Percentiles rank a stretch among this genome's conserved stretches.
phyloP scores from a whole-genome alignment of 2,797 vertebrate species.

The Amniataba percoides region DNA sequence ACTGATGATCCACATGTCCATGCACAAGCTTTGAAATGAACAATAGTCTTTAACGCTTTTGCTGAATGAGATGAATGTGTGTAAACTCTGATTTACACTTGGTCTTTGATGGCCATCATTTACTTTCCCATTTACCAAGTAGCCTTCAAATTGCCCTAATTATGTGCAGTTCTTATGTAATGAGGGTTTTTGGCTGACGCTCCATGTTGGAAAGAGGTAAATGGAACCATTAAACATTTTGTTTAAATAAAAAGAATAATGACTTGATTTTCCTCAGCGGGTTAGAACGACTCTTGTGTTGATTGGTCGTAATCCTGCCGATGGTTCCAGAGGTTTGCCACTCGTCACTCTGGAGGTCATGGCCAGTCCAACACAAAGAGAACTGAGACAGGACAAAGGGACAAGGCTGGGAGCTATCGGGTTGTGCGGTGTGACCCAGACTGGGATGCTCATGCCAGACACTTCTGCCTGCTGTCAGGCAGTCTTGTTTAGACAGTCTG shows the following conservation, averaged over 20 bases:
- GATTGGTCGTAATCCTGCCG: slow-evolving; percentile 60
- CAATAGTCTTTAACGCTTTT: slow-evolving; percentile 47
- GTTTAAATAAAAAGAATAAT: slow-evolving; percentile 74
- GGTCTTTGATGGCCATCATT: slow-evolving; percentile 66
- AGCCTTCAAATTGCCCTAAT: slow-evolving; percentile 77
- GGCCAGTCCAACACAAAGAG: slow-evolving; percentile 62
- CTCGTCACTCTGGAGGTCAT: slow-evolving; percentile 54
- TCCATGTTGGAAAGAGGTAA: slow-evolving; percentile 63
- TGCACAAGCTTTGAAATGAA: slow-evolving; percentile 58
- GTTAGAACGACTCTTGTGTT: slow-evolving; percentile 48
- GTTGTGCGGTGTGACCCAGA: slow-evolving; percentile 69
- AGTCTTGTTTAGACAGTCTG: slow-evolving; percentile 80
- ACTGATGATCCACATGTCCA: slow-evolving; percentile 64
- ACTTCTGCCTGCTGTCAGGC: slow-evolving; percentile 80
- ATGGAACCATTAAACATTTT: slow-evolving; percentile 76
- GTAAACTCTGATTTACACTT: slow-evolving; percentile 73
- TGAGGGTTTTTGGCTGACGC: slow-evolving; percentile 67
- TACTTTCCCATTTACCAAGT: slow-evolving; percentile 72
- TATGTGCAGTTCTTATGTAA: slow-evolving; percentile 70
- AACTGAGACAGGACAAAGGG: slow-evolving; percentile 55
- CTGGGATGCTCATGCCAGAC: slow-evolving; percentile 69
- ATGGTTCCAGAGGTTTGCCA: slow-evolving; percentile 53
- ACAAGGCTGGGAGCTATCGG: slow-evolving; percentile 48
- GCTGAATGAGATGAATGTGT: slow-evolving; percentile 68
- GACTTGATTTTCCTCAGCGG: slow-evolving; percentile 55